These are phyloP conservation scores for Odontomyia ornata DNA, from an alignment of 2,888 invertebrate species.

Conservation along the genomic window DNA sequence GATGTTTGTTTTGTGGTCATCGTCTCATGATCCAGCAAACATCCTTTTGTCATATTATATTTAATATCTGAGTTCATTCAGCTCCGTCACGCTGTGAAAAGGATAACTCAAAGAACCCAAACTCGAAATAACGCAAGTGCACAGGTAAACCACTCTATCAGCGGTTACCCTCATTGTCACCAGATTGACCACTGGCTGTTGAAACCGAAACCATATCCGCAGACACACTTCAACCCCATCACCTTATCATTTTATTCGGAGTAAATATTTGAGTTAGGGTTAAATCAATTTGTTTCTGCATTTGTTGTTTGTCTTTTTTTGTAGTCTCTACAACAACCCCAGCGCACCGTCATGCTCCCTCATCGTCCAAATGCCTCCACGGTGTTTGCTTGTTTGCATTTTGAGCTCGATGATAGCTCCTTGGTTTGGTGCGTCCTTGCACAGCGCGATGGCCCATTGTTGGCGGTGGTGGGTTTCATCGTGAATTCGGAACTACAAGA, in stretches of 20 bases:
- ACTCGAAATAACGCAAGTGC: background rate
- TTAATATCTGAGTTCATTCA: background rate
- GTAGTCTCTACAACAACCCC: slow-evolving; percentile 51
- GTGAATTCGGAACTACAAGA: background rate
- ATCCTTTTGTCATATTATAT: background rate
- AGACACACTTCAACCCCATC: slow-evolving; percentile 7
- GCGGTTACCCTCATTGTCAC: background rate
- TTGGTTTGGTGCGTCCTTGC: slow-evolving; percentile 10
- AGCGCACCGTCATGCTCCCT: background rate
- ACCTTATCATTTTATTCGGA: slow-evolving; percentile 30
- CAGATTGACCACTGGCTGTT: slow-evolving; percentile 8
- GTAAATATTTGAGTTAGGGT: slow-evolving; percentile 49
- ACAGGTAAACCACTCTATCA: slow-evolving; percentile 13
- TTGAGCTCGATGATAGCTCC: slow-evolving; percentile 19
- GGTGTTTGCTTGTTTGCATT: slow-evolving; percentile 15
- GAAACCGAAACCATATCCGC: slow-evolving; percentile 33
- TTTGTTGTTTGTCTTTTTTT: slow-evolving; percentile 49
- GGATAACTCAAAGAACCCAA: background rate
- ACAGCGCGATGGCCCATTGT: background rate
- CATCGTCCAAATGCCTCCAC: background rate
- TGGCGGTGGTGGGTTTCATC: background rate
- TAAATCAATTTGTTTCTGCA: slow-evolving; percentile 51
- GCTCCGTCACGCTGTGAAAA: background rate
- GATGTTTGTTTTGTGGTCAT: no score
- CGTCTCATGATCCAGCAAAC: background rate